These are phyloP conservation scores for Aleiodes testaceus DNA, from an alignment of 2,888 invertebrate species.

Conservation along the genomic window DNA sequence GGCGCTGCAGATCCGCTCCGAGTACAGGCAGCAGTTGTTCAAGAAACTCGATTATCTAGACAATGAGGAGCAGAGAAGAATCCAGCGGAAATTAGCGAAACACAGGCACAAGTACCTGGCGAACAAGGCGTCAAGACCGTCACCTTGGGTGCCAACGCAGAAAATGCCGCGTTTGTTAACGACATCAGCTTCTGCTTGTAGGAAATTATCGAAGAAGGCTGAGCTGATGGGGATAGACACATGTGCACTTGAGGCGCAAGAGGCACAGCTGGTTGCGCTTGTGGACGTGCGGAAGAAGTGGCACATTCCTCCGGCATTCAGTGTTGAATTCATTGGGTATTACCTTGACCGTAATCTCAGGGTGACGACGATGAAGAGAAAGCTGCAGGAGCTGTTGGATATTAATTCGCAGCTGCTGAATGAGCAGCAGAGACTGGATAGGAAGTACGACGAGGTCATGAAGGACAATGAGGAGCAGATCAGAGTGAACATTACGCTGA, in stretches of 20 bases:
- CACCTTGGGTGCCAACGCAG: slow-evolving; percentile 95
- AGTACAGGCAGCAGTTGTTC: slow-evolving; percentile 77
- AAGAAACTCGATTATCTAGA: slow-evolving; percentile 78
- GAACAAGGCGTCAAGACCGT: slow-evolving; percentile 82
- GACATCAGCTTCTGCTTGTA: slow-evolving; percentile 91
- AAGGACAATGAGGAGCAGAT: slow-evolving; percentile 80
- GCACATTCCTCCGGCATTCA: slow-evolving; percentile 95
- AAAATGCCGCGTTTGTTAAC: slow-evolving; percentile 94
- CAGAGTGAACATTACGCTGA: slow-evolving; percentile 76
- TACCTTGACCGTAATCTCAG: slow-evolving; percentile 91
- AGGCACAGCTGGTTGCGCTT: slow-evolving; percentile 85
- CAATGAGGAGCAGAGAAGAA: slow-evolving; percentile 82
- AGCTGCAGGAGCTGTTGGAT: slow-evolving; percentile 83
- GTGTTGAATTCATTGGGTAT: slow-evolving; percentile 95
- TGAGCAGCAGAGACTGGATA: slow-evolving; percentile 84
- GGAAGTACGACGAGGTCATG: slow-evolving; percentile 85
- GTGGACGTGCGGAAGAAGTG: slow-evolving; percentile 93
- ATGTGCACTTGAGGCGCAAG: slow-evolving; percentile 85
- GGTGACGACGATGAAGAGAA: slow-evolving; percentile 84
- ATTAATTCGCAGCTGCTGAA: slow-evolving; percentile 83
- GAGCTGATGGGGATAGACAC: slow-evolving; percentile 93
- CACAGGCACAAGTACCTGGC: slow-evolving; percentile 88
- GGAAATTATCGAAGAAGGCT: slow-evolving; percentile 87
- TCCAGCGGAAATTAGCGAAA: slow-evolving; percentile 86
- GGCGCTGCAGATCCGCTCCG: slow-evolving; percentile 87